Evolutionary conservation across 2,797 vertebrate genomes (phyloP).

Genomic region (Taeniopygia guttata): DNA sequence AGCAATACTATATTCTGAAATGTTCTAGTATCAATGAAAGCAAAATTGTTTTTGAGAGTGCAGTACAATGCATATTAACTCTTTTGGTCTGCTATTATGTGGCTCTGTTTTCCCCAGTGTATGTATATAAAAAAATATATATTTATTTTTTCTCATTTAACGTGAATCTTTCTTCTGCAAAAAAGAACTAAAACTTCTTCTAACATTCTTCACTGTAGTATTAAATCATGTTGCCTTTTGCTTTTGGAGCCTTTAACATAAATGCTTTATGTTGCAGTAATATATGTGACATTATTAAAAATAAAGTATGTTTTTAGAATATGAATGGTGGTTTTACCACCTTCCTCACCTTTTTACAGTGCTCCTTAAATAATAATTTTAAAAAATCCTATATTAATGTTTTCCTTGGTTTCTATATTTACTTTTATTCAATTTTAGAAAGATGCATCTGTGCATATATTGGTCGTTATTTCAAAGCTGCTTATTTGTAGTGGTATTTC

Average conservation of each 20-base stretch:
- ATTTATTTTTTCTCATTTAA: neutral
- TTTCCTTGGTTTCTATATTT: neutral
- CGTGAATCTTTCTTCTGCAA: neutral
- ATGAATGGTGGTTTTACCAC: neutral
- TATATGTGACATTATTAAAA: neutral
- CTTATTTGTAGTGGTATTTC: neutral
- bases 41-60: neutral
- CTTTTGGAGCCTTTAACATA: neutral
- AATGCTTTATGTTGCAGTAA: neutral
- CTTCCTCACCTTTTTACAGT: neutral
- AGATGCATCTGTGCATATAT: neutral
- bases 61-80: neutral
- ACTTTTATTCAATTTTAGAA: neutral
- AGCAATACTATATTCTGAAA: neutral
- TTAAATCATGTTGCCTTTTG: neutral
- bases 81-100: neutral
- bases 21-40: neutral
- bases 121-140: neutral
- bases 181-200: neutral
- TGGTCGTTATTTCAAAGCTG: neutral
- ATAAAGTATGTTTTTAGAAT: neutral
- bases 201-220: neutral
- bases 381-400: fast-evolving
- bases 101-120: neutral
- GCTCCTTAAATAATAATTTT: neutral